Evolutionary conservation across 2,888 invertebrate species (phyloP), one percentile per base, ranked within the genome.

Genomic region (Hetaerina titia): DNA sequence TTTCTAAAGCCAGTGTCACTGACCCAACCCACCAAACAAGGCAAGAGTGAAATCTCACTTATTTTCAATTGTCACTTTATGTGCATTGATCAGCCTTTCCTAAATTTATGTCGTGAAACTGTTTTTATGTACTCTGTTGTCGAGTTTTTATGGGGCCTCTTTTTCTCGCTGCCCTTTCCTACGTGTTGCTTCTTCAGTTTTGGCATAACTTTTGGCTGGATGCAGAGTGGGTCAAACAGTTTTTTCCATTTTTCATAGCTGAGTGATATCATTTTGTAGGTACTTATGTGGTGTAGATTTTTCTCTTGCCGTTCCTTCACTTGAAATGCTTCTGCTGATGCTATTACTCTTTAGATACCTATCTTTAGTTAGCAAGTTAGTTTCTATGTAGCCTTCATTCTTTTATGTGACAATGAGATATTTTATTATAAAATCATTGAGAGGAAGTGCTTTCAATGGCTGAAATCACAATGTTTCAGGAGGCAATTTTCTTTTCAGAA

Each of bases 301-400:
- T 69, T 69, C 92, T 92, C 92, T 92, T 92, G 92, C 92, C 69
- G 45, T 92, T 56, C 92, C 69, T 45, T 69, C 64, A 69, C 92
- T 69, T 69, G n/a, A 92, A 69, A 92, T 92, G 92, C 92, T 92
- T 92, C 92, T 92, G 92, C 92, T 92, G 92, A 92, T 92, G 92
- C 92, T 92, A 57, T 92, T 69, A 74, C 69, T 69, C 69, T 92
- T n/a, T 92, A 92, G 92, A 57, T 74, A 56, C 69, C 64, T 69
- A 69, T 74, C 69, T 64, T 69, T 92, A 92, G 92, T 92, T 92
- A 92, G 92, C n/a, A 56, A 92, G 56, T 92, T 69, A 45, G 90
- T 64, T 45, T 90, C 22, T 19, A 22, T 92, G n/a, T 57, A 56
- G 64, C 22, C 56, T 74, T 92, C 92, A 69, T 45, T 69, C 92